phyloP scores from a whole-genome alignment of 2,888 invertebrate genomes.

The Lymantria monacha region DNA sequence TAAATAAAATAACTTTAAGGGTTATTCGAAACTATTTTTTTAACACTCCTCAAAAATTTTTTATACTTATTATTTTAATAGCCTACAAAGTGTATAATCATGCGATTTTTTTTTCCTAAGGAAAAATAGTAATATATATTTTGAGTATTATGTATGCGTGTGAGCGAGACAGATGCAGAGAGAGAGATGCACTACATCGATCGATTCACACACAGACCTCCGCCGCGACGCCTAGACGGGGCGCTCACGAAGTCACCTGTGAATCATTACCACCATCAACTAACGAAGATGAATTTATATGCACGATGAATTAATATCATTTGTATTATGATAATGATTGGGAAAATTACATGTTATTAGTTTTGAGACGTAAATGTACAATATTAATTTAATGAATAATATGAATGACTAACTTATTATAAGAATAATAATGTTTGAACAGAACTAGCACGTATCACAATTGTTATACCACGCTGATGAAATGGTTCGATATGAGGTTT shows the following conservation, averaged over 20 bases:
- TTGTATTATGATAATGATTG: background rate
- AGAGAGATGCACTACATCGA: constrained; percentile 78
- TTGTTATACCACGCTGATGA: background rate
- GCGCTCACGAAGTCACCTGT: constrained; percentile 81
- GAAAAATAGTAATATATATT: constrained; percentile 13
- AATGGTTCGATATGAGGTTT: too few relatives aligned
- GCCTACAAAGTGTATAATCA: constrained; percentile 1
- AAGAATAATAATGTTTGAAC: background rate
- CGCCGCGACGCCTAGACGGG: constrained; percentile 60
- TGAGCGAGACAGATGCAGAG: constrained; percentile 74
- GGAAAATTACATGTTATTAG: background rate
- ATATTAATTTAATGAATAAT: background rate
- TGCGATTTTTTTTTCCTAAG: constrained; percentile 24
- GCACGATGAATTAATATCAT: background rate
- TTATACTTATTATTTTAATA: background rate
- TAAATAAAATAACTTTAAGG: constrained; percentile 15
- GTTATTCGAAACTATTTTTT: constrained; percentile 30
- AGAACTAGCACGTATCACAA: background rate
- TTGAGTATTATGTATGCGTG: constrained; percentile 58
- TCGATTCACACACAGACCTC: constrained; percentile 79
- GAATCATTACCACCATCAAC: constrained; percentile 61
- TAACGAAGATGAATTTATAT: constrained; percentile 22
- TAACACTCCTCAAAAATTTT: constrained; percentile 1
- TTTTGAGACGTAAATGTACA: background rate
- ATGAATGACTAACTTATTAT: too few relatives aligned